Conservation (phyloP, 2,888 invertebrate species). For the Hemicrepidius hirtus region DNA sequence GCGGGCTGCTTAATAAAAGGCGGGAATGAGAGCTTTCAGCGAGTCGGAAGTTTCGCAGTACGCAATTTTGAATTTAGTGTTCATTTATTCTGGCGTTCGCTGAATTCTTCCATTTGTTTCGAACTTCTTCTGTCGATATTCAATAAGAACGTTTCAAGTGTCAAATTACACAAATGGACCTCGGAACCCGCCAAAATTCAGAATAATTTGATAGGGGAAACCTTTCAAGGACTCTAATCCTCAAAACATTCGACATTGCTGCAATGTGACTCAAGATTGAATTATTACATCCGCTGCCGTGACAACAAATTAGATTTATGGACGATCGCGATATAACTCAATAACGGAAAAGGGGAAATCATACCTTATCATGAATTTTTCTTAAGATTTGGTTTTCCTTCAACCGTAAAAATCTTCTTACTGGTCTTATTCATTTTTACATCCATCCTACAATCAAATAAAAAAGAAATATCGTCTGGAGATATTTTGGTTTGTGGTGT, state of each 20-base stretch:
- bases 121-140: conserved; percentile 18
- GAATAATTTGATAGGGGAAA: conserved; percentile 9
- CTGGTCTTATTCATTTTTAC: too few species aligned
- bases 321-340: conserved; percentile 40
- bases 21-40: conserved; percentile 12
- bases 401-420: too few species aligned
- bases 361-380: conserved; percentile 22
- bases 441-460: too few species aligned
- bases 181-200: conserved; percentile 11
- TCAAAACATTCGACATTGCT: conserved; percentile 20
- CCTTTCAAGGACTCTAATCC: conserved; percentile 2
- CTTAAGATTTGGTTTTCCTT: conserved; percentile 9
- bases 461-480: too few species aligned
- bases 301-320: conserved; percentile 38
- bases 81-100: conserved; percentile 15
- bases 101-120: conserved; percentile 21
- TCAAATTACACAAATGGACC: conserved; percentile 27
- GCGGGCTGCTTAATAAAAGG: conserved; percentile 20
- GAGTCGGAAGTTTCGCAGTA: background rate
- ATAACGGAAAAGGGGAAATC: conserved; percentile 28
- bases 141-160: conserved; percentile 27
- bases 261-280: conserved; percentile 28
- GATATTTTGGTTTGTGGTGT: too few species aligned
- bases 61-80: conserved; percentile 28
- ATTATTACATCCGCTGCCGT: conserved; percentile 35